Base-by-base conservation (phyloP, 2,113 vertebrate species). In the Taurulus bubalis region DNA sequence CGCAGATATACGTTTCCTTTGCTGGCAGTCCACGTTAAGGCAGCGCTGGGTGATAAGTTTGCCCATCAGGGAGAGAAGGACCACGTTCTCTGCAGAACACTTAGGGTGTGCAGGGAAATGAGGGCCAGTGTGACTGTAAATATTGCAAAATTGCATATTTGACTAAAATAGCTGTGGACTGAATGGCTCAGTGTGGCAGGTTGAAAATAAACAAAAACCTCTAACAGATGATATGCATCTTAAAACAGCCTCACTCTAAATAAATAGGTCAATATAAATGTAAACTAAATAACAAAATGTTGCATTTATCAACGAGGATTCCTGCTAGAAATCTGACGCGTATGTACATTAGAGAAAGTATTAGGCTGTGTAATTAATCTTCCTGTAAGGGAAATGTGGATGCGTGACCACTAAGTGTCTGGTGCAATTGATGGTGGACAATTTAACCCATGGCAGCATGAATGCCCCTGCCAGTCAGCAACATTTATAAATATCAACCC, bases 111-210 rank as follows among this genome's bases (percentile, higher is more conserved):
- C 72, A 79, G 82, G 32, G 34, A 70, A 66, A 82, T 49, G 22
- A 56, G 69, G 79, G 73, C 70, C 70, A 80, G 73, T 67, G 76
- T 73, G 55, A 58, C 42, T 68, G 24, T 79, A 69, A 63, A 59
- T 53, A 78, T 63, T 56, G 73, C 24, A 78, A 84, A 85, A 77
- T 83, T 92, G 86, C 87, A 93, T 89, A 83, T 83, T 69, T 66
- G 55, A 64, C 75, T 56, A 79, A 59, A 62, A 71, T 59, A 74
- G 77, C 68, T 83, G 71, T 64, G 83, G 65, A 86, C 70, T 83
- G 51, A 73, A 84, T 93, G 91, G 94, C 93, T 93, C 93, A 95
- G 92, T 85, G 86, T 85, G 82, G 90, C 89, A 93, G 86, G 62
- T 55, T 75, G 76, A 85, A 77, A 73, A 84, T 20, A 79, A 69